phyloP scores from a whole-genome alignment of 2,113 vertebrate species.

The Podarcis cretensis region DNA sequence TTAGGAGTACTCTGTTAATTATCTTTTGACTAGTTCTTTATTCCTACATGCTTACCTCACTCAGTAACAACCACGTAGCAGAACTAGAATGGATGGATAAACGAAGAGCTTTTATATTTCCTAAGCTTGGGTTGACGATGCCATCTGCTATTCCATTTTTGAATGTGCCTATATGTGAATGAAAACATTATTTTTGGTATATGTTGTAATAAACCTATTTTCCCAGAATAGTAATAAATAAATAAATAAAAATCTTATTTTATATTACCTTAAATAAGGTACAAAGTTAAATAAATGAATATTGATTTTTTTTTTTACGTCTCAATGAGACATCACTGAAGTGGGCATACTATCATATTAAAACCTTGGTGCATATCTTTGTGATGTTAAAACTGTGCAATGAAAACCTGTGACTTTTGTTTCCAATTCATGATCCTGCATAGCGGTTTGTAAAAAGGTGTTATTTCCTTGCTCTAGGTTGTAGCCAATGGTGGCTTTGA shows the following conservation, averaged over 20 bases:
- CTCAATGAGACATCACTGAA: background rate
- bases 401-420: background rate
- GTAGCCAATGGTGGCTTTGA: too few species aligned
- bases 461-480: background rate
- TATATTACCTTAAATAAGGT: background rate
- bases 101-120: conserved; percentile 78
- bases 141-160: conserved; percentile 80
- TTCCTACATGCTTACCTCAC: conserved; percentile 76
- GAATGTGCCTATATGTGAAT: conserved; percentile 75
- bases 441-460: background rate
- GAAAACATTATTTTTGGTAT: accelerated
- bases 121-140: conserved; percentile 60
- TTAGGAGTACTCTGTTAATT: background rate
- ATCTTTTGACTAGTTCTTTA: background rate
- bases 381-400: background rate
- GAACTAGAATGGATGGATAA: conserved; percentile 78
- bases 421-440: background rate
- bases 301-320: background rate
- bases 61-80: conserved; percentile 81
- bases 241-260: background rate
- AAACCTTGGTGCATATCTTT: background rate
- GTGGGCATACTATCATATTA: background rate
- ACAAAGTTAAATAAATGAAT: background rate
- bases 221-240: background rate
- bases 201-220: background rate